Evolutionary conservation across 2,797 vertebrate species (phyloP), one percentile per base, ranked within the genome.

Genomic region (Manis pentadactyla): DNA sequence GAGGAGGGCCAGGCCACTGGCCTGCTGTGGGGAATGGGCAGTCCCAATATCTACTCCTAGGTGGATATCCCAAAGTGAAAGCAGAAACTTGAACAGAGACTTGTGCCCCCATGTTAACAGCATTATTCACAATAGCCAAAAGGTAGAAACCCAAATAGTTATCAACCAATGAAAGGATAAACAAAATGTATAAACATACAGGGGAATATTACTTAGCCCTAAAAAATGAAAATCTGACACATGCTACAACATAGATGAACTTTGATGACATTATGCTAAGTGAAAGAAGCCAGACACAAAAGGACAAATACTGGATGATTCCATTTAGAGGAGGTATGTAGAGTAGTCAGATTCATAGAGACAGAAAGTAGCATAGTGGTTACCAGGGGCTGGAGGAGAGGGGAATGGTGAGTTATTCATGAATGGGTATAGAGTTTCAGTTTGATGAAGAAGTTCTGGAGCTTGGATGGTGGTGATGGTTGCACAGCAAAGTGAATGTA

Each of bases 361-460:
- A 82, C 11, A 87, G 81, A 79, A 82, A 59, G 63, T 66, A 89
- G 15, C 71, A 18, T 39, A 51, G 13, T 63, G 39, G 23, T 84
- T 64, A 10, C 34, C 23, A 68, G 74, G 18, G n/a, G 7, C 7
- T 77, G 4, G 13, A 6, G 34, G 53, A 31, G 42, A 5, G 14
- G 25, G n/a, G 51, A 78, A 21, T 78, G 9, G 15, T 51, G 55
- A 73, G 27, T 83, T 51, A 53, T 34, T 93, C 31, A 57, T 86
- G 51, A 73, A 51, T 82, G 29, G 69, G 15, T 7, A 9, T 11
- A 75, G 69, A 79, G 59, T 92, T 96, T 97, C 83, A 87, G n/a
- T 95, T 96, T 90, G 61, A 55, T 49, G 29, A 59, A 79, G 68
- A 93, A 74, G 37, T 94, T 90, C 83, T 75, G 17, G 90, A 68